These are phyloP conservation scores for Caenorhabditis angaria DNA, from an alignment of 2,888 invertebrate species.

Conservation along the genomic window DNA sequence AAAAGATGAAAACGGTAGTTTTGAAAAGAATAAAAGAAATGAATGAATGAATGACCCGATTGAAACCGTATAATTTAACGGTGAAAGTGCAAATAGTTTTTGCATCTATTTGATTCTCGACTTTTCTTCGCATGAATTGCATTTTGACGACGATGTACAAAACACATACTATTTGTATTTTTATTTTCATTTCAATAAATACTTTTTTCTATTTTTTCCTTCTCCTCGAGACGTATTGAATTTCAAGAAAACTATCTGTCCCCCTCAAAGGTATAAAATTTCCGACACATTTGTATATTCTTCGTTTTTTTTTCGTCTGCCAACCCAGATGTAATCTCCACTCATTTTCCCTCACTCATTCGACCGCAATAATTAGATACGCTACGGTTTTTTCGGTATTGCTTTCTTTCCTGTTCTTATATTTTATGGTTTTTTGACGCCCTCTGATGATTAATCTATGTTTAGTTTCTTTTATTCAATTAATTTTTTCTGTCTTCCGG, in stretches of 20 bases:
- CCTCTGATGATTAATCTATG: too few relatives aligned
- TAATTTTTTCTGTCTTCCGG: too few relatives aligned
- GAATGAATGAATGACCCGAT: background rate
- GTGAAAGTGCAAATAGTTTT: slow-evolving; percentile 6
- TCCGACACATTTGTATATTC: background rate
- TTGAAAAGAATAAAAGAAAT: background rate
- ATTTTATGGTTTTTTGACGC: background rate
- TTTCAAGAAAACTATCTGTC: background rate
- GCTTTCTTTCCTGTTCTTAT: background rate
- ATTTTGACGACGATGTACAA: too few relatives aligned
- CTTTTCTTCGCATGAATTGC: background rate
- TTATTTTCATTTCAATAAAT: too few relatives aligned
- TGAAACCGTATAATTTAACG: slow-evolving; percentile 1
- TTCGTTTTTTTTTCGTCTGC: background rate
- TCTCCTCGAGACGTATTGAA: background rate
- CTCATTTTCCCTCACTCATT: slow-evolving; percentile 6
- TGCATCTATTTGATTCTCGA: slow-evolving; percentile 20
- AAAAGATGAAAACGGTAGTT: background rate
- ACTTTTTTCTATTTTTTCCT: too few relatives aligned
- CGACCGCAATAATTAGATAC: slow-evolving; percentile 29
- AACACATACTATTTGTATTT: too few relatives aligned
- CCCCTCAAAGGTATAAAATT: background rate
- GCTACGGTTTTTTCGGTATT: too few relatives aligned
- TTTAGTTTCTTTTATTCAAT: too few relatives aligned
- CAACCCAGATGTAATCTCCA: background rate